These are phyloP conservation scores for Halichoeres trimaculatus DNA, from an alignment of 2,113 vertebrate genomes.

Conservation along the genomic window DNA sequence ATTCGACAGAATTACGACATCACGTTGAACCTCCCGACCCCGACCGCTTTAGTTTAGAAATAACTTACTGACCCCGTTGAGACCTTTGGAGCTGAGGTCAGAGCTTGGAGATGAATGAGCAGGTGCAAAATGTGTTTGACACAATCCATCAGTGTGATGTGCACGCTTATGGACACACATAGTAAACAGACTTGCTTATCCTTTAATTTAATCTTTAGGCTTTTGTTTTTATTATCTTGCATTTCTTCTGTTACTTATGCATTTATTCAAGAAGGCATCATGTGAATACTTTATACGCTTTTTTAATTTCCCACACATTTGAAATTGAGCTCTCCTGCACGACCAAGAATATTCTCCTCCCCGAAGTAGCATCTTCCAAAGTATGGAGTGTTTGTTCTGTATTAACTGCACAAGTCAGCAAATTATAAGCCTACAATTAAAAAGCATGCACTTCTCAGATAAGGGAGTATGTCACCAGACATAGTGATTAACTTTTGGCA, in stretches of 20 bases:
- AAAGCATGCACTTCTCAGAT: constrained; percentile 20
- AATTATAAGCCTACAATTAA: background rate
- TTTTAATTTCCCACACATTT: background rate
- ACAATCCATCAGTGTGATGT: constrained; percentile 54
- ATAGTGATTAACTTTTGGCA: background rate
- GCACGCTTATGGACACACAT: background rate
- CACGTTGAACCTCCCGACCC: constrained; percentile 45
- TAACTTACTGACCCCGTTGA: constrained; percentile 50
- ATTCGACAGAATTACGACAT: constrained; percentile 62
- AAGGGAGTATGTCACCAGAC: background rate
- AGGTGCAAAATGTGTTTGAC: constrained; percentile 19
- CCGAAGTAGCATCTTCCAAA: background rate
- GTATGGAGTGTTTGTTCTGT: background rate
- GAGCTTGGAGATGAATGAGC: constrained; percentile 38
- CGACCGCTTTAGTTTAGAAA: constrained; percentile 52
- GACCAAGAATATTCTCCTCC: background rate
- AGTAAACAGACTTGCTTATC: background rate
- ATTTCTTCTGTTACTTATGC: constrained; percentile 1
- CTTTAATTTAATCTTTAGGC: constrained; percentile 18
- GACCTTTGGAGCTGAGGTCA: constrained; percentile 40
- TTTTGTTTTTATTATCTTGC: background rate
- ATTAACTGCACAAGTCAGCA: background rate
- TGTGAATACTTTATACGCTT: constrained; percentile 1
- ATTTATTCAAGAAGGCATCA: background rate
- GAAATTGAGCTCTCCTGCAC: constrained; percentile 17